Evolutionary conservation across 2,797 vertebrate genomes (phyloP).

Genomic region (Argya squamiceps): DNA sequence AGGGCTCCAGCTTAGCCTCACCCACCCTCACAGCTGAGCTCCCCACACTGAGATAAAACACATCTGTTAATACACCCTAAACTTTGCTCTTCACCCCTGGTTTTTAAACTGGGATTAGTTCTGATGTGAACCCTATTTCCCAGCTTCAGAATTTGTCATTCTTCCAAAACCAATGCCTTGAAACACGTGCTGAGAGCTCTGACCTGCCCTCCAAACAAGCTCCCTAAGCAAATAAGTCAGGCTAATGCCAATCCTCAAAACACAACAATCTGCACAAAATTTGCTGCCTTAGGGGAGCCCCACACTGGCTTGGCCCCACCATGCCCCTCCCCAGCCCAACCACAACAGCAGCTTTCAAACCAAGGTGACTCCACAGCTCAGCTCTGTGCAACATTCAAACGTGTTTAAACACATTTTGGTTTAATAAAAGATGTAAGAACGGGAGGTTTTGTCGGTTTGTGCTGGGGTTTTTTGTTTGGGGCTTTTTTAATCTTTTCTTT

Average conservation of each 20-base stretch:
- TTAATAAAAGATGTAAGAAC: background rate
- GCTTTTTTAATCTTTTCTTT: background rate
- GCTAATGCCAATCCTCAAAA: background rate
- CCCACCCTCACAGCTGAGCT: background rate
- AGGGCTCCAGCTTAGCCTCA: background rate
- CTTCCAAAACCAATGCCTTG: background rate
- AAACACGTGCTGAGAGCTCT: rapidly evolving
- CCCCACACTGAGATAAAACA: background rate
- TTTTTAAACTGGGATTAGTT: background rate
- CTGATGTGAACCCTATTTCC: background rate
- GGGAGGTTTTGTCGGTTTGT: background rate
- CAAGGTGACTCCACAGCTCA: background rate
- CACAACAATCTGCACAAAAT: background rate
- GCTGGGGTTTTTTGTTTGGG: background rate
- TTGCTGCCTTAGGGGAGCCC: background rate
- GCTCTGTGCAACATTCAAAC: background rate
- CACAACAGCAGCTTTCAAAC: background rate
- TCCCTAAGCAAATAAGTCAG: background rate
- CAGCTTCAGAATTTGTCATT: background rate
- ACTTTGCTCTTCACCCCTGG: rapidly evolving
- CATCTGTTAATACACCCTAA: background rate
- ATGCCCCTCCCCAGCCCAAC: background rate
- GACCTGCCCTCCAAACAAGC: background rate
- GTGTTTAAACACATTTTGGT: background rate
- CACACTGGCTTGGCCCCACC: background rate